Evolutionary conservation across 2,888 invertebrate genomes (phyloP), one percentile per base, ranked within the genome.

Genomic region (Emmelina monodactyla): DNA sequence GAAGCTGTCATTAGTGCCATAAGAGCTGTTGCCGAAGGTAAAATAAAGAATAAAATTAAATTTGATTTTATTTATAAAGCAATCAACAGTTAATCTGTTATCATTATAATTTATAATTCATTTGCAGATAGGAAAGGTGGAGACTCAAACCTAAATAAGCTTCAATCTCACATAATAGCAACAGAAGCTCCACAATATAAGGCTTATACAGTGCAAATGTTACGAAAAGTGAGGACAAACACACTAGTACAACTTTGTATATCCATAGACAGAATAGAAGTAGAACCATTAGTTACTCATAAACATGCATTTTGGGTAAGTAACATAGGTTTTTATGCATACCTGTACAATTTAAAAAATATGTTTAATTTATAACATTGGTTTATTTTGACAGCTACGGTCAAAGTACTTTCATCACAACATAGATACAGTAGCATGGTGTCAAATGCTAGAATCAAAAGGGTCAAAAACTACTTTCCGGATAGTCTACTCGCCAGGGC

Each of bases 231-330:
- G 39, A 80, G 91, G 47, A 84, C 91, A 14, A 94, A 89, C 65
- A 88, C 88, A 12, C 89, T 91, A 49, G 91, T 95, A 2, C 91
- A 91, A 53, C 80, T 96, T 29, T 92, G 93, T 31, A 88, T 96
- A 43, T 94, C 94, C 10, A 88, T 93, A 4, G 94, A 95, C 51
- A 91, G 92, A 61, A 88, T 96, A 39, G 96, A 96, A 75, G 92
- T 96, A 35, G 93, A 94, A 61, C 93, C 93, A 0, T 83, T 91
- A 14, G 85, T 88, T 19, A 83, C 85, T 22, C 83, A 84, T 50
- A 85, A 84, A 53, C 78, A 84, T 35, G 86, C 85, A 39, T 86
- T 88, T 57, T 85, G 85, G 83, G 82, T 81, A 52, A 53, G 58
- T 50, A 28, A 19, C 6, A 19, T 19, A 9, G 9, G 5, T 9